Conservation (phyloP, 2,888 invertebrate genomes). For the Biston stratarius region DNA sequence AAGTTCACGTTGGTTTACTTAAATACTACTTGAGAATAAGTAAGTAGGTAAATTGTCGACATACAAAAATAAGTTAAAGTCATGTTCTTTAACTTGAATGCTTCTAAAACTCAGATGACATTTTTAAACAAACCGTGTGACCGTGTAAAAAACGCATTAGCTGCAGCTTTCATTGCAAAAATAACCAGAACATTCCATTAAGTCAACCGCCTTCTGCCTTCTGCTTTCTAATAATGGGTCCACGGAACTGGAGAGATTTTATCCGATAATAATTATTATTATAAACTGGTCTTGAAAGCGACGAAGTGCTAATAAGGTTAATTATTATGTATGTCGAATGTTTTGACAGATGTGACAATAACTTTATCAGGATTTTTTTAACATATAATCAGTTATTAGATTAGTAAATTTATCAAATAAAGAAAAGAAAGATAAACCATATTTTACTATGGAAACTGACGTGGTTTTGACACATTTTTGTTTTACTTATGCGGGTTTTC, state of each 20-base stretch:
- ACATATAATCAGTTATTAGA: no score
- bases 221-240: slow-evolving; percentile 30
- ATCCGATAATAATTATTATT: not conserved
- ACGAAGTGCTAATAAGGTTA: not conserved
- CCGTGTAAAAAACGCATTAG: slow-evolving; percentile 5
- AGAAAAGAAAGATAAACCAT: no score
- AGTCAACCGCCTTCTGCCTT: slow-evolving; percentile 19
- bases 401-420: no score
- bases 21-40: slow-evolving; percentile 1
- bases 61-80: not conserved
- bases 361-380: no score
- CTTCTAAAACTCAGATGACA: not conserved
- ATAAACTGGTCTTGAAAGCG: slow-evolving; percentile 18
- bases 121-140: slow-evolving; percentile 3
- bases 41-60: not conserved
- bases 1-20: not conserved
- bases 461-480: no score
- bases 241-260: slow-evolving; percentile 18
- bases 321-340: not conserved
- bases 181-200: slow-evolving; percentile 15
- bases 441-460: no score
- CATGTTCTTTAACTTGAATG: not conserved
- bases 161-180: slow-evolving; percentile 14
- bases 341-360: not conserved
- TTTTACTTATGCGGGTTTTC: no score